Base-by-base conservation (phyloP, 2,113 vertebrate species). In the Struthio camelus region DNA sequence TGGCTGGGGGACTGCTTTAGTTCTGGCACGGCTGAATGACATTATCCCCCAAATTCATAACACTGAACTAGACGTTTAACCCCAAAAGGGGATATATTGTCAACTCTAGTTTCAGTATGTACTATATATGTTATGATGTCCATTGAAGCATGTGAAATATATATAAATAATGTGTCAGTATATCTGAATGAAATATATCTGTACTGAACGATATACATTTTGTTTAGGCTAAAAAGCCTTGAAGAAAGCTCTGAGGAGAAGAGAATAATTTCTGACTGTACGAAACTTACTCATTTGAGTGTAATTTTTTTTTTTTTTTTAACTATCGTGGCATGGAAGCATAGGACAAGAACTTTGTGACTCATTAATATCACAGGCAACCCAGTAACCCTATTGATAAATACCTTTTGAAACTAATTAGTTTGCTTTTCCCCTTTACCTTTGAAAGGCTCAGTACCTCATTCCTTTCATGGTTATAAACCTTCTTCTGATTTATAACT, bases 31-130 rank as follows among this genome's bases (percentile, higher is more conserved):
- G 89, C 16, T 97, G 97, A 94, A 46, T 91, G 96, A 87, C 80
- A 77, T 94, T 96, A 97, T 94, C 89, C 97, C 84, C 93, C 89
- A 95, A 96, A 97, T 91, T 96, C 96, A 87, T 96, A 95, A 96
- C 78, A 85, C 81, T 83, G 87, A 94, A 89, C 75, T 93, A 94
- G 93, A 97, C 76, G 0, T 96, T 95, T 96, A 97, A 91, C 96
- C 96, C 89, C 93, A 94, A 80, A 96, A 95, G 94, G 94, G 93
- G 75, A 85, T 58, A 80, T 64, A 73, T 89, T 94, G 84, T 97
- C 91, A 94, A 66, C 94, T 81, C 92, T 28, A 38, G 81, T 95
- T 96, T 94, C 91, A 73, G 54, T 94, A 83, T 85, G 84, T 94
- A 50, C 80, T 89, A n/a, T 93, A n/a, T 87, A 91, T 95, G 93